phyloP scores from a whole-genome alignment of 2,888 invertebrate genomes.

The Trichogramma evanescens region DNA sequence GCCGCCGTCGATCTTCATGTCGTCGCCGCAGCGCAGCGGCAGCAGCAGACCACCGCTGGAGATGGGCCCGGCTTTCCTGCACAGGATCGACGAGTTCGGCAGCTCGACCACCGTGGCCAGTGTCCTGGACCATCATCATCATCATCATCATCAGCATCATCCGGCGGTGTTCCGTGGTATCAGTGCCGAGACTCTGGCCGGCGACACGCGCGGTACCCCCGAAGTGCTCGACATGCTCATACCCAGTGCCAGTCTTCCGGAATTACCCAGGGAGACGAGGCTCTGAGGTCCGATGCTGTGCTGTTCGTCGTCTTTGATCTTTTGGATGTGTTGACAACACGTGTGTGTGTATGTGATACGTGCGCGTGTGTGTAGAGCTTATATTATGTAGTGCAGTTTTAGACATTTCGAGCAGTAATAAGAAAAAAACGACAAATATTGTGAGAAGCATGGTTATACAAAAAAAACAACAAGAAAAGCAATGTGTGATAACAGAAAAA shows the following conservation, averaged over 20 bases:
- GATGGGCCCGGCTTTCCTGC: conserved; percentile 23
- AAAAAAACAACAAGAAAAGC: too few relatives aligned
- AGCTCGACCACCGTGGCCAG: conserved; percentile 29
- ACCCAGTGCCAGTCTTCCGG: conserved; percentile 40
- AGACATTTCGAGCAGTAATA: too few relatives aligned
- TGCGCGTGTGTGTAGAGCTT: too few relatives aligned
- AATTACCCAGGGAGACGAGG: conserved; percentile 40
- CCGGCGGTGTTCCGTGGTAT: conserved; percentile 51
- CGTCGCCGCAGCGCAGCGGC: background rate
- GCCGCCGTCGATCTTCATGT: conserved; percentile 25
- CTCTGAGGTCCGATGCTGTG: conserved; percentile 24
- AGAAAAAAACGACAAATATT: too few relatives aligned
- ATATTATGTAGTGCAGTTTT: too few relatives aligned
- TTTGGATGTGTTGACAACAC: background rate
- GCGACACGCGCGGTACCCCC: conserved; percentile 28
- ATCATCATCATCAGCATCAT: conserved; percentile 22
- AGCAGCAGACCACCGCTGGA: conserved; percentile 9
- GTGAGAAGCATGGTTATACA: too few relatives aligned
- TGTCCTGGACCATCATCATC: conserved; percentile 23
- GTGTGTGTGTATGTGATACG: background rate
- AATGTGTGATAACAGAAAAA: too few relatives aligned
- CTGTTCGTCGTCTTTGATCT: background rate
- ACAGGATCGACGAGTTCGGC: conserved; percentile 31
- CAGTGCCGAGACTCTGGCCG: conserved; percentile 50
- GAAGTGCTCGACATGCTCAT: conserved; percentile 38